phyloP scores from a whole-genome alignment of 2,113 vertebrate genomes.

The Tonatia bakeri region DNA sequence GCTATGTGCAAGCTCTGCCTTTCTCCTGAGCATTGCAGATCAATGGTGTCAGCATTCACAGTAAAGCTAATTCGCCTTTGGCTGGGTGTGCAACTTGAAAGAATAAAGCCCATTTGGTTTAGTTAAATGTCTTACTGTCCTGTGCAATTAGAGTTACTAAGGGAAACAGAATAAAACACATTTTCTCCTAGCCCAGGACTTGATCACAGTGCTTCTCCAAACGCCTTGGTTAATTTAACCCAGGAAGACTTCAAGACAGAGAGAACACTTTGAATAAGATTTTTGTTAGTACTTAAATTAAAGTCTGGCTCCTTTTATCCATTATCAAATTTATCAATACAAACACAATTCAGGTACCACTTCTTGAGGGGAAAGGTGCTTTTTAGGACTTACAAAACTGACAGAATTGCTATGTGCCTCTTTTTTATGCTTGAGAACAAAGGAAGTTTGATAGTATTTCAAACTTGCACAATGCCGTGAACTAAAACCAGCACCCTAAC shows the following conservation, averaged over 20 bases:
- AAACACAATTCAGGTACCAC: background rate
- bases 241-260: background rate
- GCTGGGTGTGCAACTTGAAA: background rate
- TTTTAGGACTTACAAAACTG: background rate
- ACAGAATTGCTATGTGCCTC: background rate
- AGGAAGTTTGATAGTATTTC: conserved; percentile 7
- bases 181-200: background rate
- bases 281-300: background rate
- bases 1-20: background rate
- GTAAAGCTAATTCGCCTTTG: background rate
- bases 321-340: background rate
- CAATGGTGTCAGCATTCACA: background rate
- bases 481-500: background rate
- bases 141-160: background rate
- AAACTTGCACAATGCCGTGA: background rate
- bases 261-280: background rate
- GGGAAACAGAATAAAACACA: background rate
- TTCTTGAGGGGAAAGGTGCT: background rate
- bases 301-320: background rate
- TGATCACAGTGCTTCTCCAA: background rate
- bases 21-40: background rate
- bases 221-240: background rate
- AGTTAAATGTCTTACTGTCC: background rate
- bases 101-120: background rate
- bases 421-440: background rate